Percentiles rank a stretch among this genome's conserved stretches.
Evolutionary conservation across 2,888 invertebrate species (phyloP).

Genomic region (Drepana falcataria): DNA sequence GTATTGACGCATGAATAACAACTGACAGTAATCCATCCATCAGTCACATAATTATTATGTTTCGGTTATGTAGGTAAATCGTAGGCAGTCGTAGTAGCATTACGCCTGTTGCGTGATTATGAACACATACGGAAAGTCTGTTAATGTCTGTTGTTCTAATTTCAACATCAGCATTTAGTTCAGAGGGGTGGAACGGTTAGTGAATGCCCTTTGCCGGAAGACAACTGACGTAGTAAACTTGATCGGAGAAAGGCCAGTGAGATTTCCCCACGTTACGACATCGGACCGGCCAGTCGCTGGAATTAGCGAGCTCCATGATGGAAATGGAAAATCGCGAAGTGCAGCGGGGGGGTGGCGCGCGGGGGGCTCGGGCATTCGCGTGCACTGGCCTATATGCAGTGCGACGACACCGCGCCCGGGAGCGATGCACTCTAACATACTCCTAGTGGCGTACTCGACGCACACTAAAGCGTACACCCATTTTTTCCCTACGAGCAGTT

Average conservation of each 20-base stretch:
- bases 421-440: slow-evolving; percentile 75
- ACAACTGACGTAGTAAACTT: slow-evolving; percentile 29
- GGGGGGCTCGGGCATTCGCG: slow-evolving; percentile 67
- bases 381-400: slow-evolving; percentile 79
- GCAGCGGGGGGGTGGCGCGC: slow-evolving; percentile 37
- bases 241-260: slow-evolving; percentile 58
- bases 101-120: too few relatives aligned
- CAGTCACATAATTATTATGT: neutral
- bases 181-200: slow-evolving; percentile 14
- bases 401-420: slow-evolving; percentile 76
- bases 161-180: too few relatives aligned
- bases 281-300: slow-evolving; percentile 45
- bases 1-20: too few relatives aligned
- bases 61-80: too few relatives aligned
- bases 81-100: too few relatives aligned
- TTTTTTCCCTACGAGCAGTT: slow-evolving; percentile 59
- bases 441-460: slow-evolving; percentile 64
- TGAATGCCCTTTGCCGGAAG: slow-evolving; percentile 54
- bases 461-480: slow-evolving; percentile 65
- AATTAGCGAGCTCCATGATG: slow-evolving; percentile 62
- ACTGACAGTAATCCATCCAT: neutral
- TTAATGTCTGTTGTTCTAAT: too few relatives aligned
- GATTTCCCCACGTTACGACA: slow-evolving; percentile 63
- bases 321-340: slow-evolving; percentile 75
- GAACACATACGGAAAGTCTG: too few relatives aligned